phyloP scores from a whole-genome alignment of 2,797 vertebrate species.

The Falco rusticolus region DNA sequence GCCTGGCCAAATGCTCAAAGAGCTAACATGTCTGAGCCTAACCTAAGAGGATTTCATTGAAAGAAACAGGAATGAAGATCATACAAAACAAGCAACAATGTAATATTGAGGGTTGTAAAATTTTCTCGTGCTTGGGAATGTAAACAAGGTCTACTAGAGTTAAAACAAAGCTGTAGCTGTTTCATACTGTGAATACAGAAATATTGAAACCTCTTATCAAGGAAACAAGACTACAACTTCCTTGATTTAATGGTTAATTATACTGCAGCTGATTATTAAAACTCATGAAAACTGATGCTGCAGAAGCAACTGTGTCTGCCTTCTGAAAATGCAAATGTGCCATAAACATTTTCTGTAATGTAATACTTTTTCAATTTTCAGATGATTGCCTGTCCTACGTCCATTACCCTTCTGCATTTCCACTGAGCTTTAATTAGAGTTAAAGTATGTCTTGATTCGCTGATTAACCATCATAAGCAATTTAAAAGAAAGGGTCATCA shows the following conservation, averaged over 20 bases:
- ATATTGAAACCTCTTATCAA: constrained; percentile 3
- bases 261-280: constrained; percentile 60
- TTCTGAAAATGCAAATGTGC: constrained; percentile 56
- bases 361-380: constrained; percentile 32
- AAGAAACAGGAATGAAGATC: background rate
- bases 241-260: constrained; percentile 66
- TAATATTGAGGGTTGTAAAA: background rate
- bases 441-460: constrained; percentile 48
- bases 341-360: constrained; percentile 48
- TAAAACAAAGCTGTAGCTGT: background rate
- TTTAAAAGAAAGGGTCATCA: constrained; percentile 39
- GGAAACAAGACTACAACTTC: constrained; percentile 14
- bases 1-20: background rate
- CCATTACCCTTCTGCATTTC: constrained; percentile 24
- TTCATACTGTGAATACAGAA: constrained; percentile 10
- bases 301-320: constrained; percentile 10
- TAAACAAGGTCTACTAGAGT: background rate
- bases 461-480: constrained; percentile 44
- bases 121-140: background rate
- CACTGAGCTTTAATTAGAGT: constrained; percentile 54
- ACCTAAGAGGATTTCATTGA: background rate
- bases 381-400: constrained; percentile 18
- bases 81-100: background rate
- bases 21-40: background rate
- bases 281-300: constrained; percentile 22